These are phyloP conservation scores for Galerucella nymphaeae DNA, from an alignment of 2,888 invertebrate species.

Conservation along the genomic window DNA sequence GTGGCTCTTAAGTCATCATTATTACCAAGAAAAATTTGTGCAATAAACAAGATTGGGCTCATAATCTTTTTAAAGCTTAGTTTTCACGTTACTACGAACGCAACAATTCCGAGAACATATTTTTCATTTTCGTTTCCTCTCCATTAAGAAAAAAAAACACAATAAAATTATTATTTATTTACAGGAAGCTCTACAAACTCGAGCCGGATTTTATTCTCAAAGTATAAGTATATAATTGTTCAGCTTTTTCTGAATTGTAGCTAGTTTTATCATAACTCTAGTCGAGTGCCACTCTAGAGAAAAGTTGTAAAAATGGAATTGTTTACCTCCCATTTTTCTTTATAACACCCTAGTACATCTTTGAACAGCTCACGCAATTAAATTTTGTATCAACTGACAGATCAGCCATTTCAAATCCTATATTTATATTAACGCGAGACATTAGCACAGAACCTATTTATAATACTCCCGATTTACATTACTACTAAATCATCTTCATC, in stretches of 20 bases:
- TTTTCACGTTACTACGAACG: not conserved
- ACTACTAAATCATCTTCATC: no score
- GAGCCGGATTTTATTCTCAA: not conserved
- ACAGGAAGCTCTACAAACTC: not conserved
- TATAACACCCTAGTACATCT: no score
- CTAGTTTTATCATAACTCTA: not conserved
- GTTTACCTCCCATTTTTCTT: no score
- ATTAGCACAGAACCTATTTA: no score
- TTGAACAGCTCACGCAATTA: no score
- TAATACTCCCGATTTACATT: no score
- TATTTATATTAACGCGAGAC: no score
- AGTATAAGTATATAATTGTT: constrained; percentile 6
- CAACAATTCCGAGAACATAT: not conserved
- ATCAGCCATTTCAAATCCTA: no score
- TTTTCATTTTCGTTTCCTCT: not conserved
- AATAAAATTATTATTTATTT: not conserved
- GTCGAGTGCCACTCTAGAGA: constrained; percentile 8
- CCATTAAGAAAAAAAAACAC: not conserved
- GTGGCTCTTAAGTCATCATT: not conserved
- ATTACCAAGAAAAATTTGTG: not conserved
- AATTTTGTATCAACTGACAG: no score
- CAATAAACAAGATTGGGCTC: not conserved
- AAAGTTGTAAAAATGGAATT: no score
- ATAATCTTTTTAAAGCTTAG: not conserved
- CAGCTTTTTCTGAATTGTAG: constrained; percentile 3